phyloP scores from a whole-genome alignment of 2,888 invertebrate genomes.

The Meandrusa payeni region DNA sequence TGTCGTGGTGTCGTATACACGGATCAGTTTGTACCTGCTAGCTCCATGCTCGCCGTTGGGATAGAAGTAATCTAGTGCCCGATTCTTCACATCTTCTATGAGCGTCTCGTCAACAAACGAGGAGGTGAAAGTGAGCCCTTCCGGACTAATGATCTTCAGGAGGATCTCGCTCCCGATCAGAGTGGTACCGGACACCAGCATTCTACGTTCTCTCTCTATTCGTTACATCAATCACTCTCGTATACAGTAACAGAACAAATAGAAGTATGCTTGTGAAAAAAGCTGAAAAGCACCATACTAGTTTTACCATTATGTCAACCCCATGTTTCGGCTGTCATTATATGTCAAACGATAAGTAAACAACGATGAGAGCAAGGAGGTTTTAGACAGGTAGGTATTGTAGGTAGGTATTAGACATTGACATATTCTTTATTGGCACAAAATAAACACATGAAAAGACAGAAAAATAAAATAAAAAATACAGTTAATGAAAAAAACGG shows the following conservation, averaged over 20 bases:
- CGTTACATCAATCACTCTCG: constrained; percentile 30
- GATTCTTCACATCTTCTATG: constrained; percentile 65
- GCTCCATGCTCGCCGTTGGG: constrained; percentile 61
- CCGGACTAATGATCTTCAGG: constrained; percentile 64
- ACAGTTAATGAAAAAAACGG: no score
- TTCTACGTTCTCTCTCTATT: no score
- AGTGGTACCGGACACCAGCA: constrained; percentile 62
- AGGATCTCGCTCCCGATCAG: constrained; percentile 46
- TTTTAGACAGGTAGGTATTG: no score
- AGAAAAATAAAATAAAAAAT: no score
- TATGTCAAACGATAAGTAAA: no score
- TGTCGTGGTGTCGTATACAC: constrained; percentile 60
- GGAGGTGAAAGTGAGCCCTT: constrained; percentile 56
- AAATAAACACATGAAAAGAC: no score
- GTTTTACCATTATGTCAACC: constrained; percentile 52
- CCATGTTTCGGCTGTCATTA: no score
- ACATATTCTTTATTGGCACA: no score
- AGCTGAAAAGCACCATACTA: constrained; percentile 41
- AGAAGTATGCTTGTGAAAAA: constrained; percentile 51
- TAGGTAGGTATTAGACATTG: no score
- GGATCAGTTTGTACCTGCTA: constrained; percentile 58
- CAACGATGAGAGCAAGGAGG: no score
- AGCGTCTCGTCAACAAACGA: constrained; percentile 62
- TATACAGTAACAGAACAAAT: constrained; percentile 42
- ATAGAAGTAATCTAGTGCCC: constrained; percentile 63